Conservation (phyloP, 2,797 vertebrate genomes). For the Carapus acus region DNA sequence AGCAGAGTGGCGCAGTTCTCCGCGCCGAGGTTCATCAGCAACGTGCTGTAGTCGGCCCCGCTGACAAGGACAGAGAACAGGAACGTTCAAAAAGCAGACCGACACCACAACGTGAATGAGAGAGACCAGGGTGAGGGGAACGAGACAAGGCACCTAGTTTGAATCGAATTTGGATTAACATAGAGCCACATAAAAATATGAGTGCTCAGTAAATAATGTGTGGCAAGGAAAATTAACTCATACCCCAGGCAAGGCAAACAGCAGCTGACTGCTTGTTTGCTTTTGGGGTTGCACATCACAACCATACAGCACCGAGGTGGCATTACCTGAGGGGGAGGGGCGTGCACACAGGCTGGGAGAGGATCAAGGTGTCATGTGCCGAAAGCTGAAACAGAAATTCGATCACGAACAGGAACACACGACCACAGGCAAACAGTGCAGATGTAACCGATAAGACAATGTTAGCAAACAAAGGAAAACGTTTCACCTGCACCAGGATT, state of each 20-base stretch:
- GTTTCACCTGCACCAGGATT: slow-evolving; percentile 91
- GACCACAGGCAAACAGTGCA: neutral
- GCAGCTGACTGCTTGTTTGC: too few species aligned
- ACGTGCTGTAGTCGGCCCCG: slow-evolving; percentile 90
- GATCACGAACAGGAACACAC: too few species aligned
- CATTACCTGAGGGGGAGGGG: slow-evolving; percentile 90
- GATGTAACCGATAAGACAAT: too few species aligned
- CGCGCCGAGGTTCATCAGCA: slow-evolving; percentile 91
- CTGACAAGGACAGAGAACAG: slow-evolving; percentile 56
- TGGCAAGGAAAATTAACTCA: too few species aligned
- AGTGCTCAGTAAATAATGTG: too few species aligned
- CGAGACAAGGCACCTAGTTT: too few species aligned
- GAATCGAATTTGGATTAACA: too few species aligned
- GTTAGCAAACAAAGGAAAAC: too few species aligned
- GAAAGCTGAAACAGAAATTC: slow-evolving; percentile 77
- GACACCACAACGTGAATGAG: slow-evolving; percentile 4
- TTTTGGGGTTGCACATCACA: too few species aligned
- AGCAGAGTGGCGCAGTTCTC: slow-evolving; percentile 94
- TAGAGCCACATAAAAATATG: too few species aligned
- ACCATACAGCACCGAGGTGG: neutral
- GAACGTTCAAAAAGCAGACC: slow-evolving; percentile 1
- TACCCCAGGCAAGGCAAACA: too few species aligned
- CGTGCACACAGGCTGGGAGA: slow-evolving; percentile 96
- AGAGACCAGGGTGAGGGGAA: neutral
- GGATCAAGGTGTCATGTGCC: slow-evolving; percentile 84